Base-by-base conservation (phyloP, 2,888 invertebrate species). In the Crocallis elinguaria region DNA sequence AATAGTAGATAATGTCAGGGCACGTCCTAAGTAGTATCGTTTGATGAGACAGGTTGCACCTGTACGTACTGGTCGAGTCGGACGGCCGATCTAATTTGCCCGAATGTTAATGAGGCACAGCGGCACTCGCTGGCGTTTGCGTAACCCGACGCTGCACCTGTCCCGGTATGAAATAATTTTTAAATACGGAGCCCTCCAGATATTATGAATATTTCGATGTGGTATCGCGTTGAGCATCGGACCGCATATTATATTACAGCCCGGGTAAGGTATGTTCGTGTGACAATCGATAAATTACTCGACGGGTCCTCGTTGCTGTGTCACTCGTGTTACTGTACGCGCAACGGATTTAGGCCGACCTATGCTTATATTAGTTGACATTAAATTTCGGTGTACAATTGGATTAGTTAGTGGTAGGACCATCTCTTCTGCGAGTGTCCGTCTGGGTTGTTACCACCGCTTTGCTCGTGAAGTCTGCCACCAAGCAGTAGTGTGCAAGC, bases 81-180 rank as follows among this genome's bases (percentile, higher is more conserved):
- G 67, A 64, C 65, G 66, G 73, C 66, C 75, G 76, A 71, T 86
- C 83, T 82, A 86, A 84, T 86, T 85, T 85, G 77, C 79, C 79
- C 73, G 73, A 81, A 87, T 87, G 79, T 77, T 86, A 88, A 89
- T 85, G 81, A 85, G 73, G 64, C 60, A 57, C 60, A 3, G 46
- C 14, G 5, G 6, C n/a, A 46, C 23, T 9, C 23, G 25, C 29
- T 16, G 2, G 55, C 57, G 63, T 62, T 64, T 66, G 66, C 79
- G 88, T 86, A 89, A 89, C 88, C 82, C 71, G 84, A 89, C 77
- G 75, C 86, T 79, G 67, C 90, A 90, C 89, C 90, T 90, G 90
- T 87, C 90, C 70, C 71, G 69, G 74, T 81, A 83, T 79, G 73
- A 83, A 83, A 87, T 86, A 86, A 80, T 87, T 88, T 85, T 88